Evolutionary conservation across 2,113 vertebrate genomes (phyloP).

Genomic region (Stigmatopora nigra): DNA sequence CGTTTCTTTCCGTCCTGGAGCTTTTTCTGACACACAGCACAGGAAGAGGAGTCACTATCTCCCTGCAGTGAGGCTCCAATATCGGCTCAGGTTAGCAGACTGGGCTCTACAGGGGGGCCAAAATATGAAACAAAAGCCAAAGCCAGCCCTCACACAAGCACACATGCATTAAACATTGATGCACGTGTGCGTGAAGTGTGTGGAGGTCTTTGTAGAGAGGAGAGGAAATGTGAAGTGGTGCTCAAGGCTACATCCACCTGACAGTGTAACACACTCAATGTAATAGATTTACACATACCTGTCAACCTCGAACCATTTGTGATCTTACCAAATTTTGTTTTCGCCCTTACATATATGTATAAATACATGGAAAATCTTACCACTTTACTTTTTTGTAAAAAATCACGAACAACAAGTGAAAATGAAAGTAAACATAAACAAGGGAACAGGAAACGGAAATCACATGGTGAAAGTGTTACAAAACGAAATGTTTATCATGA

Average conservation of each 20-base stretch:
- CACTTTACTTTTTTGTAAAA: too few relatives aligned
- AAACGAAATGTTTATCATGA: too few relatives aligned
- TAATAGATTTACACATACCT: background rate
- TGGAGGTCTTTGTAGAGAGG: background rate
- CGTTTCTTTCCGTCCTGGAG: background rate
- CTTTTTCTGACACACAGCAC: background rate
- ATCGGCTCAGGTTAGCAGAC: constrained; percentile 38
- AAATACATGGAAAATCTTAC: too few relatives aligned
- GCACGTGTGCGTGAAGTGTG: background rate
- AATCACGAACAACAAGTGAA: too few relatives aligned
- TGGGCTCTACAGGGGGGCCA: constrained; percentile 26
- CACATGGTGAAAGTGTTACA: too few relatives aligned
- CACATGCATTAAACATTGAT: constrained; percentile 14
- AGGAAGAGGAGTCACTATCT: constrained; percentile 20
- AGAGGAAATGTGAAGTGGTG: constrained; percentile 19
- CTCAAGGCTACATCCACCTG: constrained; percentile 18
- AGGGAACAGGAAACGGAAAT: too few relatives aligned
- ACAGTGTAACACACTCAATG: constrained; percentile 12
- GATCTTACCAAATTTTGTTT: too few relatives aligned
- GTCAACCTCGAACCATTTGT: too few relatives aligned
- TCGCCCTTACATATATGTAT: too few relatives aligned
- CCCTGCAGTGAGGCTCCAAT: constrained; percentile 32
- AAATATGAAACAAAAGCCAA: constrained; percentile 35
- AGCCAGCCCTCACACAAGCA: constrained; percentile 31
- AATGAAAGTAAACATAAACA: too few relatives aligned